Conservation (phyloP, 1,140 invertebrate genomes). For the Solenopsis fugax region DNA sequence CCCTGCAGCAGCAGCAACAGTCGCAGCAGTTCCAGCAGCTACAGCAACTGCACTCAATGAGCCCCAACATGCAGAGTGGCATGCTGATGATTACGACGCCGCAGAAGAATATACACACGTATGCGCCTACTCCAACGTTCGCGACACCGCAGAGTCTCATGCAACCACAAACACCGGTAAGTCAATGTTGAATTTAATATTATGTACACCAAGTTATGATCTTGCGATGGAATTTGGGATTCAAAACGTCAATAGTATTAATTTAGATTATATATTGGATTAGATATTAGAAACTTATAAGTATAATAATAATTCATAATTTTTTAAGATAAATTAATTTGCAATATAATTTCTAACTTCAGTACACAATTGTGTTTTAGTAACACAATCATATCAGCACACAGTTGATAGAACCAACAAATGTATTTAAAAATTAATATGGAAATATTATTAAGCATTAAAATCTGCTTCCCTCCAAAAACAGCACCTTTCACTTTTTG, state of each 20-base stretch:
- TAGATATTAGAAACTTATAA: too few relatives aligned
- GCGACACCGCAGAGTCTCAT: slow-evolving; percentile 92
- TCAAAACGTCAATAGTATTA: background rate
- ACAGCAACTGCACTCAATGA: slow-evolving; percentile 88
- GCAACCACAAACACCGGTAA: slow-evolving; percentile 96
- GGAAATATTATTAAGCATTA: too few relatives aligned
- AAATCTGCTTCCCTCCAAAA: too few relatives aligned
- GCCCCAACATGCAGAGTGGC: slow-evolving; percentile 84
- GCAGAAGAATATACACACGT: slow-evolving; percentile 91
- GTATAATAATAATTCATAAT: too few relatives aligned
- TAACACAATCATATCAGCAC: too few relatives aligned
- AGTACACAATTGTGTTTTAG: too few relatives aligned
- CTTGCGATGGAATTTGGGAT: background rate
- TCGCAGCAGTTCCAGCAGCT: slow-evolving; percentile 84
- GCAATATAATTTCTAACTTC: too few relatives aligned
- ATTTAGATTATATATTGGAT: too few relatives aligned
- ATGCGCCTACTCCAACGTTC: slow-evolving; percentile 89
- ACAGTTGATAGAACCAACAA: too few relatives aligned
- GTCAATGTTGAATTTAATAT: slow-evolving; percentile 1
- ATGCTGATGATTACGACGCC: slow-evolving; percentile 88
- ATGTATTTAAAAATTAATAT: too few relatives aligned
- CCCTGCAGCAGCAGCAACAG: slow-evolving; percentile 91
- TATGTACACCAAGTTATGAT: background rate
- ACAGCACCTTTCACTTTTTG: too few relatives aligned
- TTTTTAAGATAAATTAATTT: too few relatives aligned